phyloP scores from a whole-genome alignment of 2,113 vertebrate species.

The Sclerurus mexicanus region DNA sequence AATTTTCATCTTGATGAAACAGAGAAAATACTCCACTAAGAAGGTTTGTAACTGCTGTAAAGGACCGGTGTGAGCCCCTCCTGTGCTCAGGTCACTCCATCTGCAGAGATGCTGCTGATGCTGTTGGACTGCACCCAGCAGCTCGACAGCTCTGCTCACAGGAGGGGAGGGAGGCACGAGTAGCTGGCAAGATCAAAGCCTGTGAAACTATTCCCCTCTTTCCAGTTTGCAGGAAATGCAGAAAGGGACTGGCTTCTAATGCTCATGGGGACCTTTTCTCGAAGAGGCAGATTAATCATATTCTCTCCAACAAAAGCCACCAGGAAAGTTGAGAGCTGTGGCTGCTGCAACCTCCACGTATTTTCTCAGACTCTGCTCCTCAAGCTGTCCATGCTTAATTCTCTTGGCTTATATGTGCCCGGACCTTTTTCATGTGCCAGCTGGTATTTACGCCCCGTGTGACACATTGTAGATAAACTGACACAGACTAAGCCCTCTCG shows the following conservation, averaged over 20 bases:
- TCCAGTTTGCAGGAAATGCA: neutral
- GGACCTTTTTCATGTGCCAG: slow-evolving; percentile 48
- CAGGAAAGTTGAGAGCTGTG: neutral
- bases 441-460: slow-evolving; percentile 42
- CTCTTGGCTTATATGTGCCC: neutral
- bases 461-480: slow-evolving; percentile 23
- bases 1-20: neutral
- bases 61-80: neutral
- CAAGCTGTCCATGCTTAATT: slow-evolving; percentile 40
- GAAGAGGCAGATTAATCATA: neutral
- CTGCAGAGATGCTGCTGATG: neutral
- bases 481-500: slow-evolving; percentile 29
- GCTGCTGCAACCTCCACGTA: neutral
- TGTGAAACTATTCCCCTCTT: neutral
- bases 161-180: neutral
- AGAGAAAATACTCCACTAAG: neutral
- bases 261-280: neutral
- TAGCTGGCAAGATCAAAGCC: neutral
- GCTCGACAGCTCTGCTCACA: neutral
- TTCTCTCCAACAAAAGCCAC: neutral
- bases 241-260: neutral
- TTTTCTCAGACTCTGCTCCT: slow-evolving; percentile 28
- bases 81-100: neutral
- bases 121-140: neutral
- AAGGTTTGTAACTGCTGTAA: neutral